Conservation (phyloP, 2,797 vertebrate genomes). For the Kryptopterus vitreolus region DNA sequence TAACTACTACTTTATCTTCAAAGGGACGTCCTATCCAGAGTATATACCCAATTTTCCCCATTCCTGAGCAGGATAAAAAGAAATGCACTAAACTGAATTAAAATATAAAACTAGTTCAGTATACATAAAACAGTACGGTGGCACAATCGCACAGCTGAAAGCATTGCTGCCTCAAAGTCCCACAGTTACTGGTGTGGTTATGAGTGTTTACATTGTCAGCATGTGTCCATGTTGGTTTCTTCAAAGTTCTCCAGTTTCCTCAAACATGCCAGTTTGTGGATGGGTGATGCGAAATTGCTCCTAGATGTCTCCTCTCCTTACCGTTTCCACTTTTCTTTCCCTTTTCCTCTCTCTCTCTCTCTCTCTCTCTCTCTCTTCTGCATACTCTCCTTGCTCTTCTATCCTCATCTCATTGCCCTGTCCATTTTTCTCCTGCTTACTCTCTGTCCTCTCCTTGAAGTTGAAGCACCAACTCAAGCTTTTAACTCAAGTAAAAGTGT, state of each 20-base stretch:
- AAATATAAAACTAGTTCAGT: neutral
- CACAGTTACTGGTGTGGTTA: neutral
- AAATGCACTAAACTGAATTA: neutral
- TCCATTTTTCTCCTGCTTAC: too few relatives aligned
- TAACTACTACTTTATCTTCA: neutral
- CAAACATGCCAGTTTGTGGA: slow-evolving; percentile 8
- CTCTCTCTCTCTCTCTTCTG: too few relatives aligned
- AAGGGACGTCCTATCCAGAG: neutral
- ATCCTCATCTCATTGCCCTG: too few relatives aligned
- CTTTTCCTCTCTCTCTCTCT: too few relatives aligned
- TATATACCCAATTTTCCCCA: neutral
- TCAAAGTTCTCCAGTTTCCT: neutral
- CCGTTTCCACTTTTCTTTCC: too few relatives aligned
- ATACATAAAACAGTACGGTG: neutral
- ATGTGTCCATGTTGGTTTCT: neutral
- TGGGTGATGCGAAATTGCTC: slow-evolving; percentile 4
- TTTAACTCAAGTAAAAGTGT: too few relatives aligned
- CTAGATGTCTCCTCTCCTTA: too few relatives aligned
- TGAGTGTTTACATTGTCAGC: neutral
- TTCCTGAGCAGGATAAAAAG: neutral
- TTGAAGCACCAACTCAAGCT: too few relatives aligned
- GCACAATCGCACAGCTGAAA: neutral
- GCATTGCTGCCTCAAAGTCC: slow-evolving; percentile 2
- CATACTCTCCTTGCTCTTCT: too few relatives aligned
- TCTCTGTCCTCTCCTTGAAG: too few relatives aligned